Evolutionary conservation across 2,888 invertebrate genomes (phyloP).

Genomic region (Amphimallon solstitiale): DNA sequence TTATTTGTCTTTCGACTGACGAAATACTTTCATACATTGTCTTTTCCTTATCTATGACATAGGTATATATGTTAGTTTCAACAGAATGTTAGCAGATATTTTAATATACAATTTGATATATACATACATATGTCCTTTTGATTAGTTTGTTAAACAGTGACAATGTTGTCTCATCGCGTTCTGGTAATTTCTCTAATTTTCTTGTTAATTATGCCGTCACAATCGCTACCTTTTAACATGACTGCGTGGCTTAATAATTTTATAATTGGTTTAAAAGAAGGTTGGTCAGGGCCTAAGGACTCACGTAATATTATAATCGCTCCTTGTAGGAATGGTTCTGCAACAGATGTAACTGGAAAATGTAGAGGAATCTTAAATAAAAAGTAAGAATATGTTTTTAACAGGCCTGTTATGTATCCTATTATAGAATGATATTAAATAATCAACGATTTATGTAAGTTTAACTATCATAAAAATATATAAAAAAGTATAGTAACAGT

Average conservation of each 20-base stretch:
- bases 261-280: not conserved
- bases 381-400: not conserved
- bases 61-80: no score
- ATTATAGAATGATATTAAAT: not conserved
- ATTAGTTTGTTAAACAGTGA: not conserved
- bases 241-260: not conserved
- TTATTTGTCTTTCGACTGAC: no score
- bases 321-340: constrained; percentile 3
- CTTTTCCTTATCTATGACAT: no score
- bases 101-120: no score
- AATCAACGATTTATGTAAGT: not conserved
- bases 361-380: not conserved
- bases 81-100: no score
- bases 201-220: not conserved
- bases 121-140: no score
- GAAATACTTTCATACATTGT: no score
- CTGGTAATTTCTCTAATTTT: constrained; percentile 3
- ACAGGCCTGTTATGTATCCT: not conserved
- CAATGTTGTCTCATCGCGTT: not conserved
- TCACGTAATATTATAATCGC: not conserved
- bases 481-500: no score
- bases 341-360: not conserved
- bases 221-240: not conserved
- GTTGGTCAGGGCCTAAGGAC: no score
- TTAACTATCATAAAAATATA: not conserved